Evolutionary conservation across 37 sponge, comb jelly and placozoan genomes (phyloP), one percentile per base, ranked within the genome.

Genomic region (Geodia barretti): DNA sequence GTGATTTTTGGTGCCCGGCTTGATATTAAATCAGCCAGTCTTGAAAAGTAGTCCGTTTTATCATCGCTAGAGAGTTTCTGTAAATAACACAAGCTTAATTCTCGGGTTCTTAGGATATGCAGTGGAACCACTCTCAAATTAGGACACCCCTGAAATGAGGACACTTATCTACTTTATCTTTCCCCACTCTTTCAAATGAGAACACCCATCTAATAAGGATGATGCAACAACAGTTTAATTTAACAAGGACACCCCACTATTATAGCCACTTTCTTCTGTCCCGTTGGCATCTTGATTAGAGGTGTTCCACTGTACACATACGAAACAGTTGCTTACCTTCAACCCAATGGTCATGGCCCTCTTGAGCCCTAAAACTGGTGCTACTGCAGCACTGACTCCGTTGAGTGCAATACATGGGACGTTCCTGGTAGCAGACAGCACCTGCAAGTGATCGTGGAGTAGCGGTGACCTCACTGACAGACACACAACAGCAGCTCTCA

Each of bases 331-430:
- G n/a, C n/a, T n/a, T 39, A 82, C 86, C 70, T 85, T 88, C 54
- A 93, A 73, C 25, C 93, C 93, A 14, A 93, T 66, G 28, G 89
- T 86, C 32, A 78, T 65, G 11, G 81, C 86, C n/a, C 76, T 82
- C 38, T 82, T 86, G 31, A 93, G 58, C 1, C 89, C 88, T 36
- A 93, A 62, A 32, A 74, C 37, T 3, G 64, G 81, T 32, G 75
- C 67, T 14, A 86, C 41, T 19, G 64, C 54, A 42, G 54, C 28
- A 32, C 90, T 89, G 37, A 86, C 34, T 37, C 81, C 60, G 23
- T 75, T 75, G 25, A 88, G 24, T 69, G 72, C 90, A 74, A 78
- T 63, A 60, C 85, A 75, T 34, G 89, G 86, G n/a, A 86, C 76
- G 24, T 67, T 67, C 2, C 80, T 70, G 21, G 70, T 72, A 26